Percentiles rank a stretch among this genome's conserved stretches.
These are phyloP conservation scores for Agrypnus murinus DNA, from an alignment of 2,888 invertebrate genomes.

Conservation along the genomic window DNA sequence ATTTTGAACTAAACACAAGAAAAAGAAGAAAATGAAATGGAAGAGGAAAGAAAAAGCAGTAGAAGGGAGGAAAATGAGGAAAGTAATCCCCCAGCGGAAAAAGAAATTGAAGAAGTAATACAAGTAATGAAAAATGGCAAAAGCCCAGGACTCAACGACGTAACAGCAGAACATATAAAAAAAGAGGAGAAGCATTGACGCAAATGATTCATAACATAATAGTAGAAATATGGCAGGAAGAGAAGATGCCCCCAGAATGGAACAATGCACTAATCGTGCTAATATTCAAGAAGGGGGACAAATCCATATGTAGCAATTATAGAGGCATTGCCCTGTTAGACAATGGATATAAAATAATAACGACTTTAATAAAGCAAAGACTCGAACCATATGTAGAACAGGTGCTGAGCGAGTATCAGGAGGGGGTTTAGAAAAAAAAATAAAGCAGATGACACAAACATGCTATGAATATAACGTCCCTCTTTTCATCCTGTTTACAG, in stretches of 20 bases:
- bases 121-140: too few species aligned
- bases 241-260: too few species aligned
- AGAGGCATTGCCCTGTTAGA: too few species aligned
- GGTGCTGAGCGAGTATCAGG: background rate
- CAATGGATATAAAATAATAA: too few species aligned
- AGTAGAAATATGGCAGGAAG: slow-evolving; percentile 6
- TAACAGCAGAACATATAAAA: slow-evolving; percentile 12
- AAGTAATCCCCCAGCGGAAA: background rate
- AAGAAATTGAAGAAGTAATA: background rate
- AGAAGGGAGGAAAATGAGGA: too few species aligned
- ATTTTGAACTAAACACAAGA: too few species aligned
- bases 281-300: too few species aligned
- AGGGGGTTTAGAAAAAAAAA: background rate
- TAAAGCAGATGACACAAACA: background rate
- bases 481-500: too few species aligned
- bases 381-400: too few species aligned
- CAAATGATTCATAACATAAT: slow-evolving; percentile 9
- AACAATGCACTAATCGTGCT: background rate
- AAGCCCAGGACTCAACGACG: background rate
- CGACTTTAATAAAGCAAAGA: too few species aligned
- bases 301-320: too few species aligned
- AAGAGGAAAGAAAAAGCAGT: background rate
- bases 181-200: background rate
- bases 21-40: background rate
- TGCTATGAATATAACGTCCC: background rate